Conservation (phyloP, 2,888 invertebrate genomes). For the Aspidiotus rigidus region DNA sequence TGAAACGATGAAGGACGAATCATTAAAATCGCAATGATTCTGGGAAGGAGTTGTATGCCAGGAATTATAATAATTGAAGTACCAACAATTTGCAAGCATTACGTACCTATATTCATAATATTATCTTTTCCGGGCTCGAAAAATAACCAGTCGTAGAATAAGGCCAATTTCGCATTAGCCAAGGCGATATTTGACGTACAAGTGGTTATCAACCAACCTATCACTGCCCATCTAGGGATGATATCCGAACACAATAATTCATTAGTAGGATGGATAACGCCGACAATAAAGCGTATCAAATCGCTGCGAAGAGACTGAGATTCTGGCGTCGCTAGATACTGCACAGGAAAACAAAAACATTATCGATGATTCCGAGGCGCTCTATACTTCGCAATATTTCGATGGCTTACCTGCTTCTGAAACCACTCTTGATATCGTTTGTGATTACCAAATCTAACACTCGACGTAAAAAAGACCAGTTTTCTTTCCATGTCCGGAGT, state of each 20-base stretch:
- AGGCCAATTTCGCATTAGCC: conserved; percentile 79
- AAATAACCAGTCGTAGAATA: conserved; percentile 90
- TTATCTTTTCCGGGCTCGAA: conserved; percentile 85
- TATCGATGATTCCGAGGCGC: too few species aligned
- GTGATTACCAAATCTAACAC: conserved; percentile 80
- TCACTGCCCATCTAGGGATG: conserved; percentile 89
- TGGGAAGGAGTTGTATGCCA: neutral
- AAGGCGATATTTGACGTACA: conserved; percentile 82
- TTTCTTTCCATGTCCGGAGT: conserved; percentile 91
- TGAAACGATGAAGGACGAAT: conserved; percentile 40
- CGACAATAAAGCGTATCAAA: conserved; percentile 86
- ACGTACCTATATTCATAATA: conserved; percentile 77
- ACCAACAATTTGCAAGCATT: neutral
- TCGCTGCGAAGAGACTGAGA: conserved; percentile 84
- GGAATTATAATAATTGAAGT: conserved; percentile 3
- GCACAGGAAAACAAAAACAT: conserved; percentile 39
- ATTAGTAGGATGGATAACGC: conserved; percentile 87
- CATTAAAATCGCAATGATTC: conserved; percentile 5
- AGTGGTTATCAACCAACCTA: conserved; percentile 85
- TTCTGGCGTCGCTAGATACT: conserved; percentile 84
- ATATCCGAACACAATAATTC: conserved; percentile 88
- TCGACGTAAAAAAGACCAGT: conserved; percentile 72
- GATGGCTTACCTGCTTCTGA: conserved; percentile 54
- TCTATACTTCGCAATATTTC: neutral
- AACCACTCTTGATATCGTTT: conserved; percentile 94